Percentiles rank a stretch among this genome's conserved stretches.
Evolutionary conservation across 2,113 vertebrate genomes (phyloP).

Genomic region (Panurus biarmicus): DNA sequence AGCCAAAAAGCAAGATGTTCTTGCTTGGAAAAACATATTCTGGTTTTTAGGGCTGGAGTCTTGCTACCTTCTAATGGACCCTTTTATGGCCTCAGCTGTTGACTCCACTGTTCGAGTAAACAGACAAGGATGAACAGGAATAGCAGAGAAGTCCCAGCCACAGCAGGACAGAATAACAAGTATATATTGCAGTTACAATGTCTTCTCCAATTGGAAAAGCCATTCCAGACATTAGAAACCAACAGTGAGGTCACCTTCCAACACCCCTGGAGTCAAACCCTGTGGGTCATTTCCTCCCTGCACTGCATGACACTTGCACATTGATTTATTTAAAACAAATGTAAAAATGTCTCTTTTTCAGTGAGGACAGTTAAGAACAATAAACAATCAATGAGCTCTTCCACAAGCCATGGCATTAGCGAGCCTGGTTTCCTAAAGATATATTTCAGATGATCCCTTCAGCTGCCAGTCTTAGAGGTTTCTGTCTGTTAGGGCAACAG

Average conservation of each 20-base stretch:
- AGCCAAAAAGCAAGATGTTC: slow-evolving; percentile 30
- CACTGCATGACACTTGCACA: not conserved
- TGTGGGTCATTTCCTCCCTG: not conserved
- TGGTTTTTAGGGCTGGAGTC: not conserved
- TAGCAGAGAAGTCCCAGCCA: not conserved
- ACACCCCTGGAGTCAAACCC: not conserved
- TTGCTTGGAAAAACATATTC: slow-evolving; percentile 18
- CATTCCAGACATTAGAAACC: slow-evolving; percentile 1
- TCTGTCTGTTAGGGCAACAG: not conserved
- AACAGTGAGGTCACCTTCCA: not conserved
- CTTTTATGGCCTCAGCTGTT: slow-evolving; percentile 18
- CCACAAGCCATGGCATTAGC: not conserved
- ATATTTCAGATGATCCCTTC: not conserved
- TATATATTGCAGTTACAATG: not conserved
- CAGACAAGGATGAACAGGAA: not conserved
- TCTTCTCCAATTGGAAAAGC: not conserved
- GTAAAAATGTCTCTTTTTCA: slow-evolving; percentile 32
- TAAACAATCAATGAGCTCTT: slow-evolving; percentile 12
- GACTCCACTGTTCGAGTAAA: slow-evolving; percentile 22
- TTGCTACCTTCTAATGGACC: slow-evolving; percentile 39
- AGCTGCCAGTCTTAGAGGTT: not conserved
- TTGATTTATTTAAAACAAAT: slow-evolving; percentile 60
- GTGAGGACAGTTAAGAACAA: slow-evolving; percentile 27
- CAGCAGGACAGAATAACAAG: not conserved
- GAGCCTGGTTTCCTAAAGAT: not conserved